phyloP scores from a whole-genome alignment of 1,140 invertebrate genomes.

The Neoseiulus cucumeris region DNA sequence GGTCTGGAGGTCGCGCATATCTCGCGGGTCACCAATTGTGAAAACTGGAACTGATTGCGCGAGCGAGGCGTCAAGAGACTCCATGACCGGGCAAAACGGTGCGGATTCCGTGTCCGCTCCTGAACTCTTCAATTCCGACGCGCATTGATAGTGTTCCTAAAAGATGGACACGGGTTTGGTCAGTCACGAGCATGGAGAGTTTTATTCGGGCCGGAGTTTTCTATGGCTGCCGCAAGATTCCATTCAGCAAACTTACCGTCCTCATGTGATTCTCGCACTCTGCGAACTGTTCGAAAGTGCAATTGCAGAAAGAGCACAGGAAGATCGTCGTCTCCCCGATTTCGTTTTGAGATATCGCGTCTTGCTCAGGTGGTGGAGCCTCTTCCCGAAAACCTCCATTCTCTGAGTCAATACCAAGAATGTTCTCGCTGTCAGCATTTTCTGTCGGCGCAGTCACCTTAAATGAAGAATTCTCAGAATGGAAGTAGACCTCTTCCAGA shows the following conservation, averaged over 20 bases:
- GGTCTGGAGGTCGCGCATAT: neutral
- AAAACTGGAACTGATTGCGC: too few relatives aligned
- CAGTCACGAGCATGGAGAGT: neutral
- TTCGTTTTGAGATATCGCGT: neutral
- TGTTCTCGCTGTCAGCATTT: neutral
- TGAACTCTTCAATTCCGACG: too few relatives aligned
- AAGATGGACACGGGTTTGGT: too few relatives aligned
- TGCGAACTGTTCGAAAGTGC: neutral
- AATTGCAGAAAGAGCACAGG: neutral
- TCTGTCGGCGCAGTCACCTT: neutral
- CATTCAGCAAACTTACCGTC: neutral
- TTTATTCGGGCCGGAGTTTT: neutral
- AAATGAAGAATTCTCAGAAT: neutral
- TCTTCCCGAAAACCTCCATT: neutral
- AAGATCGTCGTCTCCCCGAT: neutral
- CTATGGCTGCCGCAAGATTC: neutral
- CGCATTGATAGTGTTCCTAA: too few relatives aligned
- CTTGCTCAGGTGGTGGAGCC: neutral
- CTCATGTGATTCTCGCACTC: slow-evolving; percentile 3
- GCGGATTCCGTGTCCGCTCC: too few relatives aligned
- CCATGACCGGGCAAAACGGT: too few relatives aligned
- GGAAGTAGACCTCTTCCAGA: too few relatives aligned
- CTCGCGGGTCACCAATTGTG: too few relatives aligned
- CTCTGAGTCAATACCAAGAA: neutral
- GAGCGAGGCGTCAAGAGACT: too few relatives aligned